These are phyloP conservation scores for Phasianus colchicus DNA, from an alignment of 2,113 vertebrate genomes.

Conservation along the genomic window DNA sequence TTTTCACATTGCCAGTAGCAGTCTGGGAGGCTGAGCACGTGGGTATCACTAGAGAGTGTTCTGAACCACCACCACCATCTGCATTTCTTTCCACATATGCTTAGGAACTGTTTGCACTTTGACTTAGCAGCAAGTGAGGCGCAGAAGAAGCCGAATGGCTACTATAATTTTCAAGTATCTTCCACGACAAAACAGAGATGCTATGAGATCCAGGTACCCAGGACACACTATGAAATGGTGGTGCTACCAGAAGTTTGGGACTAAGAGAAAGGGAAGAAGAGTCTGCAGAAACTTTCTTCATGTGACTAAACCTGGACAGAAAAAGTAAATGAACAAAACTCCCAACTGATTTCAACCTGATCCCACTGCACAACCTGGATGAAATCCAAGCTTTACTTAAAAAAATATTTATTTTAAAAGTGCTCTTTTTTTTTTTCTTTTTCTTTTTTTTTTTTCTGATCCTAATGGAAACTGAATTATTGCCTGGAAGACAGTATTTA, in stretches of 20 bases:
- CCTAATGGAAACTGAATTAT: background rate
- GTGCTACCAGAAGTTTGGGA: background rate
- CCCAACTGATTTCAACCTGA: background rate
- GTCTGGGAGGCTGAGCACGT: too few relatives aligned
- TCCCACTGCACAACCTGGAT: background rate
- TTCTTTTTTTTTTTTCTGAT: background rate
- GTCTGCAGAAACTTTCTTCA: background rate
- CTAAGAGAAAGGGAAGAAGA: background rate
- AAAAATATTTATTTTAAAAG: background rate
- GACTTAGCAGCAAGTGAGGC: background rate
- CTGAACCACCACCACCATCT: background rate
- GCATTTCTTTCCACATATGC: accelerated
- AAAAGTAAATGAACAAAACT: background rate
- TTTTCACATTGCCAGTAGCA: background rate
- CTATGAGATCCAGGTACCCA: background rate
- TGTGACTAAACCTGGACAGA: background rate
- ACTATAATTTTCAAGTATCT: background rate
- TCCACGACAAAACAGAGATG: background rate
- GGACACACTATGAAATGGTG: background rate
- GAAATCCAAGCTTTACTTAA: background rate
- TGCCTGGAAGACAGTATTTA: background rate
- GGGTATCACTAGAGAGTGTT: background rate
- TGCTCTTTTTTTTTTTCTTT: background rate
- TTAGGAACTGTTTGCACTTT: background rate
- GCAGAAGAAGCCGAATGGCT: background rate